A percentile compares a stretch with the other conserved stretches of the same genome.
phyloP scores from a whole-genome alignment of 2,797 vertebrate genomes.

The Microcaecilia unicolor region DNA sequence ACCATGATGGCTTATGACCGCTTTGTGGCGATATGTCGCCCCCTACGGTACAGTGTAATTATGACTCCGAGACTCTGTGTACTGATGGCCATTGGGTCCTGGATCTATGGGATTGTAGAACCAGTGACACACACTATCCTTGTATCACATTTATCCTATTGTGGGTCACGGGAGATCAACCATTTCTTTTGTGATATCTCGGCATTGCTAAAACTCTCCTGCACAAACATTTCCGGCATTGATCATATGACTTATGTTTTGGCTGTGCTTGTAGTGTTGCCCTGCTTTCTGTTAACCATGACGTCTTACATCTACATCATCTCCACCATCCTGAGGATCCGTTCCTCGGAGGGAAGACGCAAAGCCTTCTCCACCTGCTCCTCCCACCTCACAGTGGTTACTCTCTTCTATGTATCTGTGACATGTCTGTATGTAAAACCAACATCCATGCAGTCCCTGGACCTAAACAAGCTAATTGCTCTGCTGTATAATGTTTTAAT shows the following conservation, averaged over 20 bases:
- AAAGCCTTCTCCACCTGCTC: slow-evolving; percentile 28
- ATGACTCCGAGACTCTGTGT: slow-evolving; percentile 8
- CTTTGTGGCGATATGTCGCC: slow-evolving; percentile 25
- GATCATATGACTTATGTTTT: slow-evolving; percentile 14
- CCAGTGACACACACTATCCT: slow-evolving; percentile 12
- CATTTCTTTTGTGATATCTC: slow-evolving; percentile 31
- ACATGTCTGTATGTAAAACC: slow-evolving; percentile 20
- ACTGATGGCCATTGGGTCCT: slow-evolving; percentile 5
- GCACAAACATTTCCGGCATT: slow-evolving; percentile 1
- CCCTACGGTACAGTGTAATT: slow-evolving; percentile 7
- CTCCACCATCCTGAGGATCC: slow-evolving; percentile 2
- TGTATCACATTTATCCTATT: slow-evolving; percentile 20
- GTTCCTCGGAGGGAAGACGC: not conserved
- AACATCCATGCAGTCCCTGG: slow-evolving; percentile 6
- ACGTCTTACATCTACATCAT: slow-evolving; percentile 16
- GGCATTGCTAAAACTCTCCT: slow-evolving; percentile 17
- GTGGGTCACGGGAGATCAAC: slow-evolving; percentile 6
- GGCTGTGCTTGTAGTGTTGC: slow-evolving; percentile 12
- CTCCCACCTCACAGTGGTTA: slow-evolving; percentile 19
- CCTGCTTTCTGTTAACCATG: slow-evolving; percentile 10
- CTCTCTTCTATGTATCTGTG: slow-evolving; percentile 21
- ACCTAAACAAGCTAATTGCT: slow-evolving; percentile 23
- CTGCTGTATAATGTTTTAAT: slow-evolving; percentile 16
- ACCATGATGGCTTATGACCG: slow-evolving; percentile 25
- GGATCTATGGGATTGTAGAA: slow-evolving; percentile 17